Evolutionary conservation across 2,797 vertebrate species (phyloP).

Genomic region (Sphenopsis melanotis): DNA sequence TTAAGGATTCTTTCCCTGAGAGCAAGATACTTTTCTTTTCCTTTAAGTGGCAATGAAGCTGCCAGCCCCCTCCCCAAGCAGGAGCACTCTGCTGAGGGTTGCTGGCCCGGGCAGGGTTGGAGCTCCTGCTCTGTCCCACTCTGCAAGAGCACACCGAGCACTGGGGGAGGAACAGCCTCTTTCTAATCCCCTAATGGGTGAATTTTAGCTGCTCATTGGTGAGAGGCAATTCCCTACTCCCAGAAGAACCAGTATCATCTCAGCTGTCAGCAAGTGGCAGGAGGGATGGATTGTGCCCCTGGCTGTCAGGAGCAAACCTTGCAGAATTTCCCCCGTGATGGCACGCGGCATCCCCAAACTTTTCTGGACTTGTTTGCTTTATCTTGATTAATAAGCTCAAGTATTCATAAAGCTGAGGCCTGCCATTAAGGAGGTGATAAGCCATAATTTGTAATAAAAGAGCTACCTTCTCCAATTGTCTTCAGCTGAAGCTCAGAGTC

Average conservation of each 20-base stretch:
- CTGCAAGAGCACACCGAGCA: rapidly evolving
- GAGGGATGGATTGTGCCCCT: background rate
- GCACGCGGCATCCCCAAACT: background rate
- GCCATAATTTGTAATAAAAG: constrained; percentile 83
- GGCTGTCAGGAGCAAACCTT: background rate
- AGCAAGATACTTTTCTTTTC: background rate
- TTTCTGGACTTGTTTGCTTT: constrained; percentile 10
- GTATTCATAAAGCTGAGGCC: constrained; percentile 71
- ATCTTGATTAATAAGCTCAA: constrained; percentile 49
- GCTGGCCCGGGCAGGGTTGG: background rate
- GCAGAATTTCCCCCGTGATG: background rate
- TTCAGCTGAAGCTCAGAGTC: constrained; percentile 75
- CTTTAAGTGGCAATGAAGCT: background rate
- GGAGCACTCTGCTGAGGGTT: background rate
- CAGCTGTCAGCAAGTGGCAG: constrained; percentile 4
- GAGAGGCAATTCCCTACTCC: constrained; percentile 18
- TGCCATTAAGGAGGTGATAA: constrained; percentile 78
- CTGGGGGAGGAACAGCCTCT: background rate
- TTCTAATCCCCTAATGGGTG: background rate
- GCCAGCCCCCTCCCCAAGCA: rapidly evolving
- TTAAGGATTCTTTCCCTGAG: background rate
- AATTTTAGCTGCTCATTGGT: constrained; percentile 17
- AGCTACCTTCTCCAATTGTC: constrained; percentile 75
- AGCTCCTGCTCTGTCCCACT: background rate
- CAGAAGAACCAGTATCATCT: constrained; percentile 13